These are phyloP conservation scores for Aphrocallistes beatrix DNA, from an alignment of 37 sponge, comb jelly and placozoan species.

Conservation along the genomic window DNA sequence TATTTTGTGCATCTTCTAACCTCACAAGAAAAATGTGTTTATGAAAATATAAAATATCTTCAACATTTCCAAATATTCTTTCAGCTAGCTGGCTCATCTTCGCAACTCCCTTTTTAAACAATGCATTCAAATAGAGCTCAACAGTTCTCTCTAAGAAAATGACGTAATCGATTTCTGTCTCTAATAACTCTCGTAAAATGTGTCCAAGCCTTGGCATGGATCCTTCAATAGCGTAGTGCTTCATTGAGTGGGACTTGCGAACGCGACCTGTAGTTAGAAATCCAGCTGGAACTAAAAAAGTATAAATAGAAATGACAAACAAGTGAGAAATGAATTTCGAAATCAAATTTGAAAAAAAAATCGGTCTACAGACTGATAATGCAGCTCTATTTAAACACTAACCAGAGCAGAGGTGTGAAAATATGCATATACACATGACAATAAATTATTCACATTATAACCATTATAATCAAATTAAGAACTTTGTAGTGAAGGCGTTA, in stretches of 20 bases:
- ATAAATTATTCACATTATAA: too few relatives aligned
- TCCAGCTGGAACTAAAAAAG: background rate
- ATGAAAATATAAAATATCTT: background rate
- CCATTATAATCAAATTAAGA: too few relatives aligned
- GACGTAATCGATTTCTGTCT: background rate
- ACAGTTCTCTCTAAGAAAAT: background rate
- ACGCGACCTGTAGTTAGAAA: background rate
- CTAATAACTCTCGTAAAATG: background rate
- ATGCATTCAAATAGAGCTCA: background rate
- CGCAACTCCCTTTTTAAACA: background rate
- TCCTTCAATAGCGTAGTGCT: background rate
- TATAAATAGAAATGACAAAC: too few relatives aligned
- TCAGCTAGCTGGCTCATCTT: background rate
- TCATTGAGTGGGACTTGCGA: background rate
- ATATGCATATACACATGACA: too few relatives aligned
- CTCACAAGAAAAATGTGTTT: background rate
- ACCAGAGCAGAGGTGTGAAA: too few relatives aligned
- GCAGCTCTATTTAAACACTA: too few relatives aligned
- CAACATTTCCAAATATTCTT: background rate
- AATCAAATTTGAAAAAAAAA: too few relatives aligned
- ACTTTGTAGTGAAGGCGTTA: too few relatives aligned
- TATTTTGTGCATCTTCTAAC: background rate
- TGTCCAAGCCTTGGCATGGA: background rate
- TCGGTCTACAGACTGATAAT: too few relatives aligned
- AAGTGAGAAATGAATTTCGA: too few relatives aligned